phyloP scores from a whole-genome alignment of 2,113 vertebrate genomes.

The Meles meles region DNA sequence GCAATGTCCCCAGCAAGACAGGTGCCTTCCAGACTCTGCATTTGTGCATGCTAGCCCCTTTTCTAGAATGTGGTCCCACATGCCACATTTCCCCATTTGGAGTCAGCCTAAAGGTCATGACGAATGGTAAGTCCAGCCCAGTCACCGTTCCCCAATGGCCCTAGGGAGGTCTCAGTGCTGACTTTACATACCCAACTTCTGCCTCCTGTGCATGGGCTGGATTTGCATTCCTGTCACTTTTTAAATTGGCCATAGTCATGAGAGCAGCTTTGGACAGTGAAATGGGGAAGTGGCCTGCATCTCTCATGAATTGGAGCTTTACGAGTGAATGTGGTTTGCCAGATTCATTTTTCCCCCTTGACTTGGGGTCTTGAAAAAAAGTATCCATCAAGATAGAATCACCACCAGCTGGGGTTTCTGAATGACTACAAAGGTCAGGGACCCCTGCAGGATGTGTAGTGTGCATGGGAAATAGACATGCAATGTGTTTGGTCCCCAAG shows the following conservation, averaged over 20 bases:
- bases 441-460: too few species aligned
- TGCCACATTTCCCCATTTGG: neutral
- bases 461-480: neutral
- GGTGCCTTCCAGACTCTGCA: neutral
- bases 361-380: neutral
- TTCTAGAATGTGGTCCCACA: neutral
- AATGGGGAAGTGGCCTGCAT: neutral
- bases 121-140: fast-evolving
- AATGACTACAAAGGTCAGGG: neutral
- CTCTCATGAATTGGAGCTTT: neutral
- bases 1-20: neutral
- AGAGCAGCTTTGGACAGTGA: neutral
- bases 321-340: neutral
- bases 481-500: neutral
- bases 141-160: neutral
- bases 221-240: neutral
- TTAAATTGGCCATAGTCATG: too few species aligned
- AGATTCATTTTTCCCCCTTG: neutral
- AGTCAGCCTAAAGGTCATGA: neutral
- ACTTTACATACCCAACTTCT: neutral
- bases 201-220: fast-evolving
- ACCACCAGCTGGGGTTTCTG: neutral
- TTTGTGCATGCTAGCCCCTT: neutral
- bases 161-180: neutral
- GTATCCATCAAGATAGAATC: neutral